A percentile compares a stretch with the other conserved stretches of the same genome.
Conservation (phyloP, 2,797 vertebrate species). For the Fundulus diaphanus region DNA sequence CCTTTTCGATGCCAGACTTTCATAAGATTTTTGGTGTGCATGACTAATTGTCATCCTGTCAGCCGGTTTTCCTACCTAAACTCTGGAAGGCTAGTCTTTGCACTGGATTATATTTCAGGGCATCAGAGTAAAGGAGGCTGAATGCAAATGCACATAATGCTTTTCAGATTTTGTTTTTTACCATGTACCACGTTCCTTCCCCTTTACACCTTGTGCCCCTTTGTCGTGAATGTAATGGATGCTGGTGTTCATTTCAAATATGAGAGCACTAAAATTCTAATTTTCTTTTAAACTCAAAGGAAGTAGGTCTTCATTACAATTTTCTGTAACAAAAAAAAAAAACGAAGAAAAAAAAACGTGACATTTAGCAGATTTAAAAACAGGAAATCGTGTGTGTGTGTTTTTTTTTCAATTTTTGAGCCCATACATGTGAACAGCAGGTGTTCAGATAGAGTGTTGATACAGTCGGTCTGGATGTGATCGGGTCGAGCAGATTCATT, state of each 20-base stretch:
- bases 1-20: not conserved
- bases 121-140: not conserved
- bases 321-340: conserved; percentile 44
- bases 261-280: conserved; percentile 18
- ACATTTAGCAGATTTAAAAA: conserved; percentile 81
- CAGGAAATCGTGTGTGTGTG: conserved; percentile 83
- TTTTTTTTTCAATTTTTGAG: conserved; percentile 67
- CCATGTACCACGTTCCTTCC: not conserved
- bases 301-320: conserved; percentile 60
- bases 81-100: not conserved
- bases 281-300: conserved; percentile 57
- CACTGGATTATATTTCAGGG: not conserved
- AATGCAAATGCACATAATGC: not conserved
- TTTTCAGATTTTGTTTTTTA: not conserved
- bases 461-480: conserved; percentile 44
- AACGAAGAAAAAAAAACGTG: conserved; percentile 56
- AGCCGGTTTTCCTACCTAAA: not conserved
- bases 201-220: not conserved
- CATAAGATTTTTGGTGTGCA: not conserved
- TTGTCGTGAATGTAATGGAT: conserved; percentile 9
- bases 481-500: conserved; percentile 41
- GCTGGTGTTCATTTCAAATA: not conserved
- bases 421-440: conserved; percentile 54
- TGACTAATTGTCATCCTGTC: not conserved
- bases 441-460: conserved; percentile 40